Evolutionary conservation across 1,140 invertebrate genomes (phyloP), one percentile per base, ranked within the genome.

Genomic region (Neodiprion virginianus): DNA sequence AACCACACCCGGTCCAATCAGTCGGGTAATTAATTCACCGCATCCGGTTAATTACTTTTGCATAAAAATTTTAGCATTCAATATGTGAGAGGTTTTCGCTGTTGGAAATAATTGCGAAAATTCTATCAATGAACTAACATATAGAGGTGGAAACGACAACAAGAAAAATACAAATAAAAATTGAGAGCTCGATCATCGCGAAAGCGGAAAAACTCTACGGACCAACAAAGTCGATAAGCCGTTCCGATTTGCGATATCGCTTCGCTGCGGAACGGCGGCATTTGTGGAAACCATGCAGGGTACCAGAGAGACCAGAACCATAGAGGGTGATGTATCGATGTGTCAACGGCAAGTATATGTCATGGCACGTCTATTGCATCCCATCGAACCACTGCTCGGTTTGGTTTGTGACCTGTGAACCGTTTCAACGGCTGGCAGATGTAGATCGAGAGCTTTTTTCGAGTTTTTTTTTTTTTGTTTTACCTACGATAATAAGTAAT

Each of bases 341-440:
- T 61, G 53, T 61, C 53, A 61, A 61, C 53, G 53, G 53, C 53
- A 61, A 61, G 53, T 61, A 61, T 61, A 61, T 17, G 53, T 61
- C 53, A 61, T 12, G 53, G 11, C 53, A 14, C 53, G 53, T 61
- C 53, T 61, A 61, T 17, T 61, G 53, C 53, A 61, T 17, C 53
- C 11, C n/a, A 61, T 61, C 53, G 53, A 61, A 17, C 11, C 53
- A 61, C 53, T 14, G 53, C 11, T 17, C 53, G 11, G 53, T 12
- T 61, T 17, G n/a, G 53, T 17, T 61, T 11, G 53, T 61, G 53
- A 61, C 53, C 53, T 61, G 53, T 61, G 53, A 61, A 61, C n/a
- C 7, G 53, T 11, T 11, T 61, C 11, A n/a, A 61, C 11, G n/a
- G 53, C 53, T 61, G 11, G 8, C n/a, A 17, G 53, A 61, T 61